Percentiles rank a stretch among this genome's conserved stretches.
Conservation (phyloP, 2,888 invertebrate genomes). For the Salticus scenicus region DNA sequence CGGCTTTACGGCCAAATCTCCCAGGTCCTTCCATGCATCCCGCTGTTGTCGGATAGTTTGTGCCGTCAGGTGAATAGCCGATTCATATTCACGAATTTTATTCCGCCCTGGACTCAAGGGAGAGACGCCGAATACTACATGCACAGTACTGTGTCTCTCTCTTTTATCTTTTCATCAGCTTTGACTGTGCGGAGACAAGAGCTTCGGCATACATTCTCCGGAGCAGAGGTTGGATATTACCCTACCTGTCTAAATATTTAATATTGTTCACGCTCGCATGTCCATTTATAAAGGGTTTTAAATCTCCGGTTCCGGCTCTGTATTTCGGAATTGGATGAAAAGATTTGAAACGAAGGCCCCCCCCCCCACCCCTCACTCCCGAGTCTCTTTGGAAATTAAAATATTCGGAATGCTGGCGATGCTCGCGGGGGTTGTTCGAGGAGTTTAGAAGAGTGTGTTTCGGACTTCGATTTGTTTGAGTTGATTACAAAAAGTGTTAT, state of each 20-base stretch:
- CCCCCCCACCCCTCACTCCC: too few species aligned
- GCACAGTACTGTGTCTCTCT: not conserved
- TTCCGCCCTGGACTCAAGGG: not conserved
- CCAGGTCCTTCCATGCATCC: too few species aligned
- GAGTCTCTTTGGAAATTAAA: too few species aligned
- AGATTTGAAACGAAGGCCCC: not conserved
- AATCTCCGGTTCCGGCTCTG: not conserved
- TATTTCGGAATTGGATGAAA: conserved; percentile 1
- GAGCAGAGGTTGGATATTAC: not conserved
- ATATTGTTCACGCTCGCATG: not conserved
- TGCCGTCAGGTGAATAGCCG: too few species aligned
- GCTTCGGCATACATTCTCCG: not conserved
- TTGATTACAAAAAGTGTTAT: too few species aligned
- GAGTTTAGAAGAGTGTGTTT: too few species aligned
- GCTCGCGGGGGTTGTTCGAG: too few species aligned
- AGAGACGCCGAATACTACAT: not conserved
- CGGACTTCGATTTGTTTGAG: too few species aligned
- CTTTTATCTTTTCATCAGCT: not conserved
- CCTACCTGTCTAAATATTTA: conserved; percentile 4
- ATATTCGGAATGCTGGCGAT: too few species aligned
- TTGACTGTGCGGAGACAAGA: not conserved
- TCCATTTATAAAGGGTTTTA: not conserved
- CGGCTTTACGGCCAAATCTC: too few species aligned
- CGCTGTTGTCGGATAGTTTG: too few species aligned
- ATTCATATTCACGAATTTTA: too few species aligned